Conservation (phyloP, 2,888 invertebrate genomes). For the Callimorpha dominula region DNA sequence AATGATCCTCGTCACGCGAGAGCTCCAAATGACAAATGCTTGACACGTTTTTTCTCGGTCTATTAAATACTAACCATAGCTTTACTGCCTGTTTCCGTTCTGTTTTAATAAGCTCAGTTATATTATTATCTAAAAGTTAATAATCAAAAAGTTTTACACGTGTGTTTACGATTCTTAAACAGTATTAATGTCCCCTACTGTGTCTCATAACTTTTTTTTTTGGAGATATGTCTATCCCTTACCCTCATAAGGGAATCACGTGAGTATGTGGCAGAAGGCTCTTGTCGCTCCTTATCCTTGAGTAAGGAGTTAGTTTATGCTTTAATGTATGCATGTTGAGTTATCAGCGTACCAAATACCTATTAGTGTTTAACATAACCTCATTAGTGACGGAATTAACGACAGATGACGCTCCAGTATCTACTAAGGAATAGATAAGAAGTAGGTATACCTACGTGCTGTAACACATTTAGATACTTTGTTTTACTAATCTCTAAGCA, state of each 20-base stretch:
- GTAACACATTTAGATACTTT: neutral
- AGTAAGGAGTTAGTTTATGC: neutral
- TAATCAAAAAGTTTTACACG: neutral
- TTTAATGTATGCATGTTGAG: neutral
- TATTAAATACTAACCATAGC: slow-evolving; percentile 27
- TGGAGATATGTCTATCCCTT: no score
- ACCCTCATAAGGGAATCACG: no score
- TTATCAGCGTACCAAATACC: neutral
- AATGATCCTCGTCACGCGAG: neutral
- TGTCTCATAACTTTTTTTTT: no score
- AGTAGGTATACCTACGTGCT: neutral
- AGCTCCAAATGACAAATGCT: slow-evolving; percentile 24
- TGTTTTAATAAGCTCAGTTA: slow-evolving; percentile 11
- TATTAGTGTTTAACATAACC: slow-evolving; percentile 3
- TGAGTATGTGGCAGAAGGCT: neutral
- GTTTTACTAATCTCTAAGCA: neutral
- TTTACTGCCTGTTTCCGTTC: slow-evolving; percentile 40
- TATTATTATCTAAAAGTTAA: neutral
- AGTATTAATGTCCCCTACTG: neutral
- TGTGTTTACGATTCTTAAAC: neutral
- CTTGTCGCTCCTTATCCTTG: neutral
- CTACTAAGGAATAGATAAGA: neutral
- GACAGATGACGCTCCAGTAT: neutral
- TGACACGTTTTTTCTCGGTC: slow-evolving; percentile 28
- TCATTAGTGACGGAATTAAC: slow-evolving; percentile 4